Conservation (phyloP, 2,797 vertebrate genomes). For the Sebastes kiyomatsui region DNA sequence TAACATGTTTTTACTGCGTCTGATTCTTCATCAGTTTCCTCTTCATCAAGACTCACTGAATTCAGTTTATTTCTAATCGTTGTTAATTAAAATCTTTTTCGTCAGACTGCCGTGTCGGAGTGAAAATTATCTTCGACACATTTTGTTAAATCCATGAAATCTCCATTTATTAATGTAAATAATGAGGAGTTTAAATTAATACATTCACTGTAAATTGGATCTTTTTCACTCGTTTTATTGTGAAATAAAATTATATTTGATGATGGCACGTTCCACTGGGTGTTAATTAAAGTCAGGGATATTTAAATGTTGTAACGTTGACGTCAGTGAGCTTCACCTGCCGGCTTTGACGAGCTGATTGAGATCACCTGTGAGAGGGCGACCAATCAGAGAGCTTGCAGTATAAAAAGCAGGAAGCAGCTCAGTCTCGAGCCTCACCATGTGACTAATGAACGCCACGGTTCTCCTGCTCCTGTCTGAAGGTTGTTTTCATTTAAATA, state of each 20-base stretch:
- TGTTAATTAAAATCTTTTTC: neutral
- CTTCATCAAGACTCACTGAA: neutral
- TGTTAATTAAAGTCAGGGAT: slow-evolving; percentile 4
- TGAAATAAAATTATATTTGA: neutral
- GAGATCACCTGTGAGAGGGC: neutral
- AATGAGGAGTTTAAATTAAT: slow-evolving; percentile 2
- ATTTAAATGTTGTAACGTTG: neutral
- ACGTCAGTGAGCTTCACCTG: neutral
- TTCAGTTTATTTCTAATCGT: neutral
- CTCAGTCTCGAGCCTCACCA: neutral
- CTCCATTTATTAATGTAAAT: neutral
- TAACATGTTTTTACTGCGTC: neutral
- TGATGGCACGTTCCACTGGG: neutral
- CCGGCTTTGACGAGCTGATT: neutral
- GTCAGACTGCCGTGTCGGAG: neutral
- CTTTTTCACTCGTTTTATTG: neutral
- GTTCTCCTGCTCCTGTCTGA: neutral
- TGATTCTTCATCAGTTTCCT: neutral
- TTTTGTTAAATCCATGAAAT: neutral
- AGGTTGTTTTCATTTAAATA: neutral
- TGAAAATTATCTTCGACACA: neutral
- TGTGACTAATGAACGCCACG: neutral
- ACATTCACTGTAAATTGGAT: slow-evolving; percentile 11
- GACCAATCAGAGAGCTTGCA: neutral
- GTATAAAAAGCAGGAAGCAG: neutral